These are phyloP conservation scores for Scolopax rusticola DNA, from an alignment of 2,797 vertebrate species.

Conservation along the genomic window DNA sequence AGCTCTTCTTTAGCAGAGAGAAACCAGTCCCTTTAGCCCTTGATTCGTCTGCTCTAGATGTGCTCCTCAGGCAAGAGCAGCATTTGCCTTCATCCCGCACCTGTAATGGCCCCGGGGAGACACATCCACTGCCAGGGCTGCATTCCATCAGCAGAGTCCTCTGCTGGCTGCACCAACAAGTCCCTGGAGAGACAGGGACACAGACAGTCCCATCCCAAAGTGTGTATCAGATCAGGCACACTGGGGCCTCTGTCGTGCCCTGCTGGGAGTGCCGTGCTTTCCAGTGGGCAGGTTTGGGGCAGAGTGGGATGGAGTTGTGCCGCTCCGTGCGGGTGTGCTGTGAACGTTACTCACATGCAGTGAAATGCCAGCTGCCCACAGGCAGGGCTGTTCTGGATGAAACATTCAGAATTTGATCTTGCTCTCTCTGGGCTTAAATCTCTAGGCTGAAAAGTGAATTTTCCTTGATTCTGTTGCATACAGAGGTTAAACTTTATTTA, in stretches of 20 bases:
- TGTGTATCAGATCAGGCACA: neutral
- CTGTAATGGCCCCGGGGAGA: neutral
- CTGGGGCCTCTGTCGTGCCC: neutral
- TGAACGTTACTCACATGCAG: neutral
- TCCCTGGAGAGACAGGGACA: neutral
- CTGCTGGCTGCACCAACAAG: neutral
- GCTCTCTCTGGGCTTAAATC: neutral
- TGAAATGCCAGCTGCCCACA: neutral
- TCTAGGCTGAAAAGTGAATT: slow-evolving; percentile 1
- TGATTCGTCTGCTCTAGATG: neutral
- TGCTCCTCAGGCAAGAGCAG: neutral
- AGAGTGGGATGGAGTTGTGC: neutral
- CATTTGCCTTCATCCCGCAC: neutral
- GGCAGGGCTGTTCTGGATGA: neutral
- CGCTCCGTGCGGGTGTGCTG: neutral
- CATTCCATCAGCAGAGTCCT: neutral
- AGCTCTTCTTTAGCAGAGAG: neutral
- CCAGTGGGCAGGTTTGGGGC: neutral
- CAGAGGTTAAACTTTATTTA: slow-evolving; percentile 43
- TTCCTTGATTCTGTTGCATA: neutral
- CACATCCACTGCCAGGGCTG: neutral
- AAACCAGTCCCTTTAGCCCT: neutral
- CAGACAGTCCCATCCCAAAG: neutral
- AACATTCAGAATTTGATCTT: neutral
- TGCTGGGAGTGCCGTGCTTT: neutral